Conservation (phyloP, 2,113 vertebrate species). For the Eubucco bourcierii region DNA sequence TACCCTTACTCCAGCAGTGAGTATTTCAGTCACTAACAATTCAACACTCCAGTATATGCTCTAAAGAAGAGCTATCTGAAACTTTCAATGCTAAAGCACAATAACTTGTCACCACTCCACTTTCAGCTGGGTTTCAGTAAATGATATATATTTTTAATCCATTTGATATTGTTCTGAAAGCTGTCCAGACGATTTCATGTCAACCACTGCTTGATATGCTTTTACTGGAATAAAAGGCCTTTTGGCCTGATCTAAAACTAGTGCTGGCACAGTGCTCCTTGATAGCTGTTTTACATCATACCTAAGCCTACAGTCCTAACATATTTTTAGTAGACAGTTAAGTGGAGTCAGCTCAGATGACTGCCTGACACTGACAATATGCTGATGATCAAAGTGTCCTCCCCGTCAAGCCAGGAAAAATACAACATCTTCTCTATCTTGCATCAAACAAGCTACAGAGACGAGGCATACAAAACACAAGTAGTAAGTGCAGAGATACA, state of each 20-base stretch:
- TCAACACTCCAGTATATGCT: not conserved
- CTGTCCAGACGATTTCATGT: not conserved
- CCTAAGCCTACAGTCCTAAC: not conserved
- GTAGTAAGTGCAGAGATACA: not conserved
- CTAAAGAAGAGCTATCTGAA: constrained; percentile 18
- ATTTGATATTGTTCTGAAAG: constrained; percentile 24
- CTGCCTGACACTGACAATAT: not conserved
- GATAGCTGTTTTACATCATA: constrained; percentile 47
- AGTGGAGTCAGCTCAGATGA: constrained; percentile 21
- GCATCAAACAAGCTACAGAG: not conserved
- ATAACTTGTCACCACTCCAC: constrained; percentile 3
- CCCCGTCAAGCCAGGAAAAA: not conserved
- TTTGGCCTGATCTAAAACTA: constrained; percentile 19
- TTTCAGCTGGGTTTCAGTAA: not conserved
- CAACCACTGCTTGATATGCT: not conserved
- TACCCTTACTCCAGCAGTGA: not conserved
- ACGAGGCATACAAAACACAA: not conserved
- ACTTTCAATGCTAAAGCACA: not conserved
- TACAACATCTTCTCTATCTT: not conserved
- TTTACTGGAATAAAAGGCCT: constrained; percentile 18
- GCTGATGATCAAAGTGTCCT: constrained; percentile 12
- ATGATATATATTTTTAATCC: constrained; percentile 18
- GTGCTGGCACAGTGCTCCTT: constrained; percentile 39
- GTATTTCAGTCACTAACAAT: not conserved
- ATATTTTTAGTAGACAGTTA: constrained; percentile 40